Evolutionary conservation across 2,113 vertebrate species (phyloP).

Genomic region (Pedetes capensis): DNA sequence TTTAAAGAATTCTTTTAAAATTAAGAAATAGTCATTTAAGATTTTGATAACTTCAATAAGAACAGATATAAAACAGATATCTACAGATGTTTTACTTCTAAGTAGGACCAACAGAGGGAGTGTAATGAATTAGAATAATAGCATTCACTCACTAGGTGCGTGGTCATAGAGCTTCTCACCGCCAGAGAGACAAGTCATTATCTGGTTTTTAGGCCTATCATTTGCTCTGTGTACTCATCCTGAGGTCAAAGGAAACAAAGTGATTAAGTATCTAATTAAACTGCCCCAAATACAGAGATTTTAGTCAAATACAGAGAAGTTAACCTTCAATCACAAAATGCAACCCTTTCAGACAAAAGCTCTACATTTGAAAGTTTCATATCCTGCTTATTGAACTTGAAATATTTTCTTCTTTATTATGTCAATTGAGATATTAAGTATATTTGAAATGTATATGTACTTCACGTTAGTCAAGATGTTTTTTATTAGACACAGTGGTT

Average conservation of each 20-base stretch:
- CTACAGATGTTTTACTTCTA: background rate
- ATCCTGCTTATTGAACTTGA: background rate
- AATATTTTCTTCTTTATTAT: background rate
- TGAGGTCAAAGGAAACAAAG: background rate
- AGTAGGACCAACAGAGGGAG: background rate
- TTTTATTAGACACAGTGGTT: background rate
- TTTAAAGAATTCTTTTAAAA: background rate
- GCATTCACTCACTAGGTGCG: background rate
- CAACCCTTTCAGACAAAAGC: background rate
- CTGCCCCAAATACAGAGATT: background rate
- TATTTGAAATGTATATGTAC: background rate
- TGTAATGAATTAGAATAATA: background rate
- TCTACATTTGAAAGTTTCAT: background rate
- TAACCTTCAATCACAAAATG: too few relatives aligned
- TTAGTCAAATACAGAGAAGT: too few relatives aligned
- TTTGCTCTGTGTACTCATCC: background rate
- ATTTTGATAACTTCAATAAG: background rate
- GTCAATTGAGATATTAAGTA: background rate
- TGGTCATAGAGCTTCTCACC: background rate
- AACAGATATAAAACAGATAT: background rate
- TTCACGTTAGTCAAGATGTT: background rate
- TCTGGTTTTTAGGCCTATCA: background rate
- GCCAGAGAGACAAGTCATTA: background rate
- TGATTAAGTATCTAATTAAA: background rate
- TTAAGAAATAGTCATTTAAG: background rate